Conservation (phyloP, 2,797 vertebrate genomes). For the Pseudochromis fuscus region DNA sequence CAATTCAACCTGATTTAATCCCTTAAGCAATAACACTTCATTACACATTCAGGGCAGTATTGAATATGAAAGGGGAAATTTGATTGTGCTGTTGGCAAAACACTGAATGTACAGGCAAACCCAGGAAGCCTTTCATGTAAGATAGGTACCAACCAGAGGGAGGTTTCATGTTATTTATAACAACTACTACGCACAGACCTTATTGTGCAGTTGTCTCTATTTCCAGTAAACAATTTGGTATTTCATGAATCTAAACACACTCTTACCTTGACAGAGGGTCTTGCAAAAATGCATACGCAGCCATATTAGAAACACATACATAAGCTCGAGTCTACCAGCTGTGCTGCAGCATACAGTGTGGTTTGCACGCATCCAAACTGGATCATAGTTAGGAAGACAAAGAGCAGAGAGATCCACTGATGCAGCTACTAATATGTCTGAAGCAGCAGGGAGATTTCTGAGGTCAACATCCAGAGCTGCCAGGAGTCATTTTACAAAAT, state of each 20-base stretch:
- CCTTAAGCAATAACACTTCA: constrained; percentile 63
- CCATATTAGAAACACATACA: constrained; percentile 53
- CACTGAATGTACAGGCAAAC: constrained; percentile 4
- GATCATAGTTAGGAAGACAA: constrained; percentile 27
- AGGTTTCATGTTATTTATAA: constrained; percentile 51
- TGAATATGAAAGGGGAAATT: constrained; percentile 60
- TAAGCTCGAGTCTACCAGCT: constrained; percentile 41
- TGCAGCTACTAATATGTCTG: constrained; percentile 32
- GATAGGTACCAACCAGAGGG: constrained; percentile 33
- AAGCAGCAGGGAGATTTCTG: constrained; percentile 34
- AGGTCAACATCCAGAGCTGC: constrained; percentile 36
- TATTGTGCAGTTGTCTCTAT: constrained; percentile 14
- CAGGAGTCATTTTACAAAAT: constrained; percentile 22
- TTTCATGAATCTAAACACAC: constrained; percentile 34
- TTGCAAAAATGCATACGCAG: constrained; percentile 48
- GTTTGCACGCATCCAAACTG: constrained; percentile 20
- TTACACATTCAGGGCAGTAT: constrained; percentile 43
- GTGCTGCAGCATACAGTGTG: constrained; percentile 16
- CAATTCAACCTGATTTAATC: constrained; percentile 58
- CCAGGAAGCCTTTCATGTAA: constrained; percentile 40
- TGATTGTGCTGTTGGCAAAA: constrained; percentile 49
- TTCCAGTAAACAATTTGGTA: background rate
- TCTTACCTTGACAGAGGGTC: constrained; percentile 59
- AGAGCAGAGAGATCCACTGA: constrained; percentile 30
- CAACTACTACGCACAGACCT: constrained; percentile 19